A percentile compares a stretch with the other conserved stretches of the same genome.
These are phyloP conservation scores for Lordiphosa clarofinis DNA, from an alignment of 1,140 invertebrate genomes.

Conservation along the genomic window DNA sequence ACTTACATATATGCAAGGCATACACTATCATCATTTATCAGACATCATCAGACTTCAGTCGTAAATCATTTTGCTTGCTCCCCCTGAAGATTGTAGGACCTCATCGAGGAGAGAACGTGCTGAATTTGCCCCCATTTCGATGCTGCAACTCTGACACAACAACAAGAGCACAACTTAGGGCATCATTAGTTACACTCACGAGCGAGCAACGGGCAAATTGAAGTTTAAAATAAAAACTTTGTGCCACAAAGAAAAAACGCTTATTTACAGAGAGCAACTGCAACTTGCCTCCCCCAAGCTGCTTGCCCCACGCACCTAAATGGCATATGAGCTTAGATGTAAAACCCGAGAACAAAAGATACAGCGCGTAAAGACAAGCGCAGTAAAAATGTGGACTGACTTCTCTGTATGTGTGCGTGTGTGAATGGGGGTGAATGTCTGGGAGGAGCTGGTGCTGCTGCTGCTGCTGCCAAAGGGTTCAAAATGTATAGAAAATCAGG, in stretches of 20 bases:
- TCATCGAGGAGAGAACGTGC: slow-evolving; percentile 49
- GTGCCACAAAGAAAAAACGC: slow-evolving; percentile 47
- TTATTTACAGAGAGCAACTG: slow-evolving; percentile 55
- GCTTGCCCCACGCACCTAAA: slow-evolving; percentile 45
- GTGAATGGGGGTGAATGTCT: slow-evolving; percentile 28
- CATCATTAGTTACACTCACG: slow-evolving; percentile 62
- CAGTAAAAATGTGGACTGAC: slow-evolving; percentile 56
- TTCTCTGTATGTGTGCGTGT: slow-evolving; percentile 6
- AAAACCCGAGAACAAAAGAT: slow-evolving; percentile 65
- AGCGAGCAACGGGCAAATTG: slow-evolving; percentile 53
- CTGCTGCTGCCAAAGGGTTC: slow-evolving; percentile 60
- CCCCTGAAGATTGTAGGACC: slow-evolving; percentile 19
- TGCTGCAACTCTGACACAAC: slow-evolving; percentile 42
- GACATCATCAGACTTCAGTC: slow-evolving; percentile 25
- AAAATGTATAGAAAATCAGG: slow-evolving; percentile 64
- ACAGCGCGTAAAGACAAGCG: slow-evolving; percentile 58
- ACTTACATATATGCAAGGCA: slow-evolving; percentile 28
- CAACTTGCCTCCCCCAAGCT: slow-evolving; percentile 8
- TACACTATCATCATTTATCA: slow-evolving; percentile 70
- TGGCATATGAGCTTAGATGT: slow-evolving; percentile 51
- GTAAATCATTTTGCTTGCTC: slow-evolving; percentile 36
- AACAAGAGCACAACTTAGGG: slow-evolving; percentile 35
- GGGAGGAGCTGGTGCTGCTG: slow-evolving; percentile 9
- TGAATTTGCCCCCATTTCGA: slow-evolving; percentile 73
- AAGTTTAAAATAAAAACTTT: slow-evolving; percentile 76